A percentile compares a stretch with the other conserved stretches of the same genome.
Conservation (phyloP, 35 echinoderm and acorn worm genomes). For the Ptychodera flava region DNA sequence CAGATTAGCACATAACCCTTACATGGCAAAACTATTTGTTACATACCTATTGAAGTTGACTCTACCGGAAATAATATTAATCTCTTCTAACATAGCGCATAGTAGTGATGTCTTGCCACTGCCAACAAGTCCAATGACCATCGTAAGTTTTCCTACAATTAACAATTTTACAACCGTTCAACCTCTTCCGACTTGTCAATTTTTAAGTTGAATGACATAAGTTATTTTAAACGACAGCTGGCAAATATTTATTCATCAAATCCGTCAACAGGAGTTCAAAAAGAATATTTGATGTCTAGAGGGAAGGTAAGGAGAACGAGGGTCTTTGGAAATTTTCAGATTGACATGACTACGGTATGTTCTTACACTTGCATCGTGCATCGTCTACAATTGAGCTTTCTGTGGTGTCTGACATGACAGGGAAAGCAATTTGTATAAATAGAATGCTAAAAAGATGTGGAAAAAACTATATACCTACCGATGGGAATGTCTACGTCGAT, state of each 20-base stretch:
- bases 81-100: slow-evolving; percentile 76
- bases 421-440: not conserved
- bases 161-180: not conserved
- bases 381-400: too few species aligned
- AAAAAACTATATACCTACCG: not conserved
- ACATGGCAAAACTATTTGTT: not conserved
- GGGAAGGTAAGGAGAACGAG: too few species aligned
- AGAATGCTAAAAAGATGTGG: not conserved
- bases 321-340: too few species aligned
- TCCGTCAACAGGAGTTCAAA: not conserved
- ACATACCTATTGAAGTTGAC: slow-evolving; percentile 81
- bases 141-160: slow-evolving; percentile 74
- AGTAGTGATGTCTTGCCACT: slow-evolving; percentile 83
- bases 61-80: slow-evolving; percentile 58
- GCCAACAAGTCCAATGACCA: slow-evolving; percentile 86
- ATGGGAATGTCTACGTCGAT: slow-evolving; percentile 47
- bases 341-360: too few species aligned
- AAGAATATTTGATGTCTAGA: not conserved
- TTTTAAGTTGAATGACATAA: not conserved
- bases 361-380: too few species aligned
- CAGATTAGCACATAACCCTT: not conserved
- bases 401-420: too few species aligned
- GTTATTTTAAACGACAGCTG: not conserved
- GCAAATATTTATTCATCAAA: not conserved
- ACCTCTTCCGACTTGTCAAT: not conserved